These are phyloP conservation scores for Anguilla marmorata DNA, from an alignment of 2,797 vertebrate genomes.

Conservation along the genomic window DNA sequence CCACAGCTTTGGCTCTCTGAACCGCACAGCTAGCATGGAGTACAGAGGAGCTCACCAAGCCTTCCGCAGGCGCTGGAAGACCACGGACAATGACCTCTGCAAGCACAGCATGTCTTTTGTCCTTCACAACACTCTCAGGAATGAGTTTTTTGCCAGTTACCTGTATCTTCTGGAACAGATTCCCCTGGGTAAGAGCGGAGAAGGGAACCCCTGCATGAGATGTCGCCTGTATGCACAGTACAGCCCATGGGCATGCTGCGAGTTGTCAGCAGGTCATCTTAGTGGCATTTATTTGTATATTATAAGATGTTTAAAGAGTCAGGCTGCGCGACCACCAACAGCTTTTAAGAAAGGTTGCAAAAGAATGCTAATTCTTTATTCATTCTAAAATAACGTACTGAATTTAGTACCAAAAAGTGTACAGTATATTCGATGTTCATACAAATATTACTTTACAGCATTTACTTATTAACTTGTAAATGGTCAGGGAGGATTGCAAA, in stretches of 20 bases:
- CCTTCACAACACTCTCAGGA: conserved; percentile 82
- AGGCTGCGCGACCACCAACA: neutral
- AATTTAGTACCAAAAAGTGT: neutral
- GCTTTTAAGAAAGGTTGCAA: neutral
- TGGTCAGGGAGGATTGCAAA: neutral
- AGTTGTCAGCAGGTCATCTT: neutral
- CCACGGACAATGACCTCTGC: conserved; percentile 84
- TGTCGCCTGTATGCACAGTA: neutral
- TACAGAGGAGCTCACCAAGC: conserved; percentile 83
- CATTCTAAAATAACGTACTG: neutral
- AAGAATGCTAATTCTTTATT: neutral
- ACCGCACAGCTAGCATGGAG: conserved; percentile 58
- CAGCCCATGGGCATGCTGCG: neutral
- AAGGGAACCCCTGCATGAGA: neutral
- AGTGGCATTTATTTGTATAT: neutral
- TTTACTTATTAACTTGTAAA: neutral
- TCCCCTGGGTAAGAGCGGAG: conserved; percentile 84
- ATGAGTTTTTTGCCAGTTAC: conserved; percentile 94
- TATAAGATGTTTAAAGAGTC: neutral
- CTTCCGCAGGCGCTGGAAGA: conserved; percentile 83
- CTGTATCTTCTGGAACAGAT: conserved; percentile 88
- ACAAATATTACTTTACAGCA: neutral
- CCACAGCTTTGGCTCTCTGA: neutral
- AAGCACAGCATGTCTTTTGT: conserved; percentile 92
- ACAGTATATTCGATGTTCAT: neutral